phyloP scores from a whole-genome alignment of 2,888 invertebrate species.

The Macropis europaea region DNA sequence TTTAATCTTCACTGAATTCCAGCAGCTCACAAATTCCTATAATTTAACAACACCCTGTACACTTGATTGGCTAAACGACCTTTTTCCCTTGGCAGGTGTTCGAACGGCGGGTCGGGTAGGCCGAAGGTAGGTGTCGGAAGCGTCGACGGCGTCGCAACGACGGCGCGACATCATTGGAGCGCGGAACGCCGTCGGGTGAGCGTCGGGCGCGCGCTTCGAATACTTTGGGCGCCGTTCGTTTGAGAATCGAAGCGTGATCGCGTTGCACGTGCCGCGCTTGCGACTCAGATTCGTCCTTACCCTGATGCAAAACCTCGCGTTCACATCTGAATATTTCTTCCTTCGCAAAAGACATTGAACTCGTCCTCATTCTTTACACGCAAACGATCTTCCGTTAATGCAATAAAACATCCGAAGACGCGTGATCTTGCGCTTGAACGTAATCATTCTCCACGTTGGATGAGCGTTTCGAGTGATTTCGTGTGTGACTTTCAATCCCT shows the following conservation, averaged over 20 bases:
- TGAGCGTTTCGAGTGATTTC: too few relatives aligned
- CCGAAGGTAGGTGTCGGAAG: slow-evolving; percentile 52
- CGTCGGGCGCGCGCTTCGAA: slow-evolving; percentile 65
- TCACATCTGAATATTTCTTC: too few relatives aligned
- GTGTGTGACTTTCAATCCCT: too few relatives aligned
- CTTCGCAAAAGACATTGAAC: too few relatives aligned
- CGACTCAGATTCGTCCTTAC: not conserved
- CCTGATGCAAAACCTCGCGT: not conserved
- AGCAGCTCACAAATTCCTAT: too few relatives aligned
- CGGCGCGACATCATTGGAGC: slow-evolving; percentile 72
- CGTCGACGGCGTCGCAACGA: slow-evolving; percentile 60
- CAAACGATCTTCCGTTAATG: too few relatives aligned
- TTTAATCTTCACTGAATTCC: too few relatives aligned
- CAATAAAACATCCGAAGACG: too few relatives aligned
- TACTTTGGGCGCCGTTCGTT: slow-evolving; percentile 7
- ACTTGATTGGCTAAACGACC: not conserved
- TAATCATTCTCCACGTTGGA: too few relatives aligned
- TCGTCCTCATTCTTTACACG: too few relatives aligned
- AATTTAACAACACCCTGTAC: not conserved
- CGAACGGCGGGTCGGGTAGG: slow-evolving; percentile 2
- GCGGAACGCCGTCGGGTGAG: slow-evolving; percentile 73
- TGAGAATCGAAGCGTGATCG: slow-evolving; percentile 17
- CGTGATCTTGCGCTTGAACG: too few relatives aligned
- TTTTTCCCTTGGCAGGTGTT: slow-evolving; percentile 20
- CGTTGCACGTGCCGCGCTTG: slow-evolving; percentile 14